Conservation (phyloP, 2,113 vertebrate genomes). For the Gasterosteus aculeatus region DNA sequence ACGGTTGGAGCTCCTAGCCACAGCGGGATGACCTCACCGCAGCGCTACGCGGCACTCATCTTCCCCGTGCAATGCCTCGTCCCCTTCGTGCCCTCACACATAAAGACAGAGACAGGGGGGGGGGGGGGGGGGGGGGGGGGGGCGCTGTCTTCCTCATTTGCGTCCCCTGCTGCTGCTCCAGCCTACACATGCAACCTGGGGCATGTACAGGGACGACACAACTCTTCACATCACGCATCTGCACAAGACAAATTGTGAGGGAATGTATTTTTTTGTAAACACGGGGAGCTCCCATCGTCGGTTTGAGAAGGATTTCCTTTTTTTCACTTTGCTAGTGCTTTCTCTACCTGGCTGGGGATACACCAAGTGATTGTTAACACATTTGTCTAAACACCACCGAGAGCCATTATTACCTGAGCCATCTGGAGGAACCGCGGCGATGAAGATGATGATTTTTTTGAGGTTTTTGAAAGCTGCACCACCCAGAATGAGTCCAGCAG, state of each 20-base stretch:
- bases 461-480: slow-evolving; percentile 13
- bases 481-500: slow-evolving; percentile 15
- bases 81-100: slow-evolving; percentile 33
- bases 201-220: slow-evolving; percentile 62
- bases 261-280: slow-evolving; percentile 5
- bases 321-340: neutral
- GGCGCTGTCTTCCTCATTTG: slow-evolving; percentile 46
- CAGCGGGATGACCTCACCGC: slow-evolving; percentile 66
- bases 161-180: slow-evolving; percentile 31
- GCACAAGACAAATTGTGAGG: slow-evolving; percentile 46
- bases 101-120: neutral
- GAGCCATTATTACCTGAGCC: neutral
- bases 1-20: slow-evolving; percentile 44
- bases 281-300: neutral
- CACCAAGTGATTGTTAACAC: neutral
- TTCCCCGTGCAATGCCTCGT: slow-evolving; percentile 11
- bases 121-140: neutral
- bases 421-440: neutral
- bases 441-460: neutral
- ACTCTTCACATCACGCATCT: slow-evolving; percentile 68
- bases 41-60: slow-evolving; percentile 47
- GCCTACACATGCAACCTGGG: slow-evolving; percentile 65
- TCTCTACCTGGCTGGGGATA: neutral
- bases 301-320: neutral
- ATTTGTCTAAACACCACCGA: neutral